Conservation (phyloP, 2,888 invertebrate species). For the Ashinkailepas kermadecensis region DNA sequence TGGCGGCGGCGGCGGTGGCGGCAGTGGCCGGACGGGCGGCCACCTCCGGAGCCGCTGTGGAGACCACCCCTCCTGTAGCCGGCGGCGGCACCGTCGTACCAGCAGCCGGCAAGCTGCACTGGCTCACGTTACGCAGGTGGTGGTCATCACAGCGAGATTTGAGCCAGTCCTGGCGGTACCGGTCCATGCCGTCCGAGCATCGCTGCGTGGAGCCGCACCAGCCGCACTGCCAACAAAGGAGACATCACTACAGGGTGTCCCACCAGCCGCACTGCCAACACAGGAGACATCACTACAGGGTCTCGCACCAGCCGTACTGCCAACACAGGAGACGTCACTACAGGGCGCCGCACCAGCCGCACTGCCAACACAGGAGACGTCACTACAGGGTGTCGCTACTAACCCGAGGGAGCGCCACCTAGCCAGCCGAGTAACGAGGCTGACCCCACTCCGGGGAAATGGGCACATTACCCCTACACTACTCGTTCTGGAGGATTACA, state of each 20-base stretch:
- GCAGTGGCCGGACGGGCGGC: slow-evolving; percentile 29
- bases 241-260: background rate
- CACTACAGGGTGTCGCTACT: slow-evolving; percentile 40
- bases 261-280: slow-evolving; percentile 19
- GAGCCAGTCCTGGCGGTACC: slow-evolving; percentile 81
- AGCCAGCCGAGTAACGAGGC: too few species aligned
- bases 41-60: background rate
- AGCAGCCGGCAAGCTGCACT: slow-evolving; percentile 8
- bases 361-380: background rate
- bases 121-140: background rate
- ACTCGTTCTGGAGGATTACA: too few species aligned
- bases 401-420: too few species aligned
- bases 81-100: background rate
- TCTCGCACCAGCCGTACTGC: background rate
- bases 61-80: background rate
- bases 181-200: slow-evolving; percentile 84
- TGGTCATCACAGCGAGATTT: slow-evolving; percentile 50
- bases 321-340: background rate
- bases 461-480: too few species aligned
- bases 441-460: too few species aligned
- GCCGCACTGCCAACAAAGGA: slow-evolving; percentile 55
- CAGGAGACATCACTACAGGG: slow-evolving; percentile 25
- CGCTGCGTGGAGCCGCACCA: slow-evolving; percentile 76
- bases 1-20: background rate
- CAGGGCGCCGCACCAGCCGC: background rate